Percentiles rank a stretch among this genome's conserved stretches.
phyloP scores from a whole-genome alignment of 2,888 invertebrate genomes.

The Homarus gammarus region DNA sequence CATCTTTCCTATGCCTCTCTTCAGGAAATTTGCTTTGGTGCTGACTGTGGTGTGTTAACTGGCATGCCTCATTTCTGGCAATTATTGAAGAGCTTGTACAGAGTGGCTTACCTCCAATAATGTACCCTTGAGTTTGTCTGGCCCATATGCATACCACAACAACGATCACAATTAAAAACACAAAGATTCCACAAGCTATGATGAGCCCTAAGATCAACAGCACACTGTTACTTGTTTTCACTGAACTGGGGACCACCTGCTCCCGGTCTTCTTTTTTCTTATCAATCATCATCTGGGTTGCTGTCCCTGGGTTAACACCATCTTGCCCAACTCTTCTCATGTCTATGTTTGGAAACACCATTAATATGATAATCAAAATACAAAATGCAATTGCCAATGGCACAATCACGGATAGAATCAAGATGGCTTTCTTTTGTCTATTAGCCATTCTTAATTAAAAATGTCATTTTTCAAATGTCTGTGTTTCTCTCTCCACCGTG shows the following conservation, averaged over 20 bases:
- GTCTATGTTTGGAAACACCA: slow-evolving; percentile 41
- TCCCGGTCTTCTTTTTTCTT: slow-evolving; percentile 8
- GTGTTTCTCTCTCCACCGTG: neutral
- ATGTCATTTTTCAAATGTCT: neutral
- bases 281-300: neutral
- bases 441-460: slow-evolving; percentile 9
- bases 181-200: slow-evolving; percentile 43
- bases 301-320: neutral
- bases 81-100: neutral
- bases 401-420: slow-evolving; percentile 41
- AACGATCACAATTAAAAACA: slow-evolving; percentile 47
- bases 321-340: neutral
- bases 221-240: neutral
- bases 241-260: neutral
- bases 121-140: slow-evolving; percentile 36
- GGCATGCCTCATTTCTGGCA: slow-evolving; percentile 13
- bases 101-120: slow-evolving; percentile 24
- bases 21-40: neutral
- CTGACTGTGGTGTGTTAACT: slow-evolving; percentile 42
- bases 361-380: slow-evolving; percentile 32
- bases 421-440: slow-evolving; percentile 7
- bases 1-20: neutral
- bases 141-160: slow-evolving; percentile 47
- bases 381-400: slow-evolving; percentile 30
- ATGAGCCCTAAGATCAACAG: slow-evolving; percentile 51